phyloP scores from a whole-genome alignment of 2,113 vertebrate species.

The Theropithecus gelada region DNA sequence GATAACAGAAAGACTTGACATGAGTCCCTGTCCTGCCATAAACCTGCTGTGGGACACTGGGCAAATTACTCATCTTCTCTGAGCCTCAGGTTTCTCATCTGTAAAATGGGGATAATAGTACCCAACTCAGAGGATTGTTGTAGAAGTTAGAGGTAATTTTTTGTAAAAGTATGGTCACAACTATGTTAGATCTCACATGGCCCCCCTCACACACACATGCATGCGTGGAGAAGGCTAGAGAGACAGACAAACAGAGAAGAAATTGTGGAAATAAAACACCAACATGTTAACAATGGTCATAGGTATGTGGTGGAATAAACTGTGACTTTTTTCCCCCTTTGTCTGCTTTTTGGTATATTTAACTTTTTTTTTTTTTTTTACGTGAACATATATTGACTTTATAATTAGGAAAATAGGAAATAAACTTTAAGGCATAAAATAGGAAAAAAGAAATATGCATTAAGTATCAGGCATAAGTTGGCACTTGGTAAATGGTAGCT shows the following conservation, averaged over 20 bases:
- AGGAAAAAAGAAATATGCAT: constrained; percentile 25
- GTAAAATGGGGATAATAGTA: neutral
- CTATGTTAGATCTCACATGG: neutral
- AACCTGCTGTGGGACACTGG: neutral
- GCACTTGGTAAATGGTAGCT: constrained; percentile 70
- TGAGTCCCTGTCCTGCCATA: neutral
- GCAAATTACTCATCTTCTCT: neutral
- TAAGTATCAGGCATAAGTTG: constrained; percentile 61
- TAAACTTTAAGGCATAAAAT: constrained; percentile 60
- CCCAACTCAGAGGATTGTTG: neutral
- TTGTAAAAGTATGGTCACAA: neutral
- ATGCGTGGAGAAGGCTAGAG: fast-evolving
- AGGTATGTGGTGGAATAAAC: neutral
- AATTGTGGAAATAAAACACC: neutral
- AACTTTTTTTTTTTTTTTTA: constrained; percentile 40
- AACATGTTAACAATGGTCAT: neutral
- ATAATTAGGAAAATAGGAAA: constrained; percentile 64
- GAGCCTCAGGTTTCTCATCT: neutral
- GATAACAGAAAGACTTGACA: neutral
- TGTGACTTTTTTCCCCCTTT: neutral
- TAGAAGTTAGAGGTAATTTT: neutral
- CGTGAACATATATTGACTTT: constrained; percentile 59
- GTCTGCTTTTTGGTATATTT: neutral
- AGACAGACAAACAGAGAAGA: neutral
- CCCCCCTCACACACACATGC: neutral